These are phyloP conservation scores for Cyprinella venusta DNA, from an alignment of 2,797 vertebrate genomes.

Conservation along the genomic window DNA sequence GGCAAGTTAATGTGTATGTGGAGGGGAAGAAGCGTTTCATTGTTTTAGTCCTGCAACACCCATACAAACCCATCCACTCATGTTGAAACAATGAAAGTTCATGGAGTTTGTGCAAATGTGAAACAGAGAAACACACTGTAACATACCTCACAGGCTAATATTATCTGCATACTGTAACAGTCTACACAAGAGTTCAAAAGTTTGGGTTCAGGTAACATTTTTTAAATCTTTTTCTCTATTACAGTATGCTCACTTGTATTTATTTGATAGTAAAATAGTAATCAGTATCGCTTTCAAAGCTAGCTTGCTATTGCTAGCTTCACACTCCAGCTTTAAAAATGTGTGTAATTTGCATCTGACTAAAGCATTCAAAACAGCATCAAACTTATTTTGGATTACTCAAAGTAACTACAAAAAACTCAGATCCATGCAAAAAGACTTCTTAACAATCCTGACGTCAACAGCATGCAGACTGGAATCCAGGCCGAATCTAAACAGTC, in stretches of 20 bases:
- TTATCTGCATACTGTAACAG: background rate
- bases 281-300: no score
- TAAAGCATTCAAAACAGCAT: no score
- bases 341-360: no score
- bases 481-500: background rate
- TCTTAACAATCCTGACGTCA: background rate
- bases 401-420: no score
- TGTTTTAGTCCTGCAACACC: slow-evolving; percentile 20
- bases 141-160: background rate
- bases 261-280: background rate
- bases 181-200: background rate
- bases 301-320: no score
- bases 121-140: slow-evolving; percentile 9
- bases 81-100: slow-evolving; percentile 12
- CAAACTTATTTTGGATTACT: no score
- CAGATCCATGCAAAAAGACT: background rate
- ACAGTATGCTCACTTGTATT: background rate
- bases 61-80: slow-evolving; percentile 5
- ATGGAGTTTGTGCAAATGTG: slow-evolving; percentile 3
- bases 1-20: background rate
- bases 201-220: no score
- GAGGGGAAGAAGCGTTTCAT: slow-evolving; percentile 24
- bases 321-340: no score
- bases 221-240: background rate
- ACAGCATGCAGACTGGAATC: background rate